Conservation (phyloP, 2,113 vertebrate species). For the Labeo rohita region DNA sequence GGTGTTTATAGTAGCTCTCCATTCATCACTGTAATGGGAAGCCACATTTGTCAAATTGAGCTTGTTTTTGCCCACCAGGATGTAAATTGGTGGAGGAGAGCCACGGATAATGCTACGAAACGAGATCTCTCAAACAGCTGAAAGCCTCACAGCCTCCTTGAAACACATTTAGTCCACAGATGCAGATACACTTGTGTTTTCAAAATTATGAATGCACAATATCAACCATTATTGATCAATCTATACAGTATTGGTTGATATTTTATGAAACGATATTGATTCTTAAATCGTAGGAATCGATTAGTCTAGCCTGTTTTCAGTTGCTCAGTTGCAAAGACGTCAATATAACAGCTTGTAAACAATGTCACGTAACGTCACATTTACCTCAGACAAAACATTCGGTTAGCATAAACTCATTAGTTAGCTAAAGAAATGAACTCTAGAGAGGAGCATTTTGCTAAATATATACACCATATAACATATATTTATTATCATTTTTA, state of each 20-base stretch:
- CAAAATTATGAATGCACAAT: neutral
- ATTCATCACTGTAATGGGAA: conserved; percentile 14
- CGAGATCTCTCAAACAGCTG: neutral
- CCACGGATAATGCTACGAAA: neutral
- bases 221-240: neutral
- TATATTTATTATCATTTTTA: too few species aligned
- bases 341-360: too few species aligned
- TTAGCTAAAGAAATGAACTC: too few species aligned
- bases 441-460: too few species aligned
- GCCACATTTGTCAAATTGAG: neutral
- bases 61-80: neutral
- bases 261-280: neutral
- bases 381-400: too few species aligned
- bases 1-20: neutral
- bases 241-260: neutral
- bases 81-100: neutral
- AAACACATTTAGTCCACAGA: conserved; percentile 1
- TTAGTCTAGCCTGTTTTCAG: too few species aligned
- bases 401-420: too few species aligned
- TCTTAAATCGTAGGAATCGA: too few species aligned
- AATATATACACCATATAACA: too few species aligned
- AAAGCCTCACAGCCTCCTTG: neutral
- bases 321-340: too few species aligned
- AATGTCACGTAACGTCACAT: too few species aligned
- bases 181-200: neutral